Evolutionary conservation across 2,888 invertebrate species (phyloP).

Genomic region (Ganaspis brasiliensis): DNA sequence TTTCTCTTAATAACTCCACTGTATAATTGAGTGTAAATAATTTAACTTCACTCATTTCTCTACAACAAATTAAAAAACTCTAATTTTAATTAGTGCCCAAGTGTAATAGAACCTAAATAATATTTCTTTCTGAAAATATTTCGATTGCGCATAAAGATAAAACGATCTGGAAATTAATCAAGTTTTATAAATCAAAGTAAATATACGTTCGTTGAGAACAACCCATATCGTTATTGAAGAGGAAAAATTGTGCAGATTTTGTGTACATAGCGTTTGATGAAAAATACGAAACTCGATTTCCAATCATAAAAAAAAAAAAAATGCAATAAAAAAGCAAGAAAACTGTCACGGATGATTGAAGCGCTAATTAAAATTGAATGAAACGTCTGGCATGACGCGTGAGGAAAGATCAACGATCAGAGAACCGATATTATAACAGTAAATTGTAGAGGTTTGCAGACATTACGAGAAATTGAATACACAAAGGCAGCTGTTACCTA

Average conservation of each 20-base stretch:
- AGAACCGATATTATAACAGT: conserved; percentile 5
- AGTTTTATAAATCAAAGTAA: conserved; percentile 10
- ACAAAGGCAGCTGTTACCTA: conserved; percentile 71
- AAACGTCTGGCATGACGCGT: neutral
- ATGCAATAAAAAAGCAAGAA: no score
- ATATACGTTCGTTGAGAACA: conserved; percentile 2
- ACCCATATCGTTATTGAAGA: neutral
- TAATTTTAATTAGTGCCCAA: no score
- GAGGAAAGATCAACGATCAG: conserved; percentile 2
- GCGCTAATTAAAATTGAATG: conserved; percentile 15
- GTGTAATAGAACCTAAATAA: no score
- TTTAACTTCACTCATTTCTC: no score
- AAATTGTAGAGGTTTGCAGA: conserved; percentile 50
- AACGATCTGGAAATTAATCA: neutral
- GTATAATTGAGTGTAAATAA: no score
- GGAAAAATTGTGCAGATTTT: neutral
- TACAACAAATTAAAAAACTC: no score
- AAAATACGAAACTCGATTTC: neutral
- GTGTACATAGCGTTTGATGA: neutral
- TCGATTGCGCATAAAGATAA: neutral
- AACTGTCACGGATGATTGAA: conserved; percentile 21
- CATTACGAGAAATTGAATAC: conserved; percentile 74
- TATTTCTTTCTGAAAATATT: no score
- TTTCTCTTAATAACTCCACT: no score
- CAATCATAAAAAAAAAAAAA: neutral